A percentile compares a stretch with the other conserved stretches of the same genome.
Conservation (phyloP, 2,113 vertebrate species). For the Xenotilapia leptura region DNA sequence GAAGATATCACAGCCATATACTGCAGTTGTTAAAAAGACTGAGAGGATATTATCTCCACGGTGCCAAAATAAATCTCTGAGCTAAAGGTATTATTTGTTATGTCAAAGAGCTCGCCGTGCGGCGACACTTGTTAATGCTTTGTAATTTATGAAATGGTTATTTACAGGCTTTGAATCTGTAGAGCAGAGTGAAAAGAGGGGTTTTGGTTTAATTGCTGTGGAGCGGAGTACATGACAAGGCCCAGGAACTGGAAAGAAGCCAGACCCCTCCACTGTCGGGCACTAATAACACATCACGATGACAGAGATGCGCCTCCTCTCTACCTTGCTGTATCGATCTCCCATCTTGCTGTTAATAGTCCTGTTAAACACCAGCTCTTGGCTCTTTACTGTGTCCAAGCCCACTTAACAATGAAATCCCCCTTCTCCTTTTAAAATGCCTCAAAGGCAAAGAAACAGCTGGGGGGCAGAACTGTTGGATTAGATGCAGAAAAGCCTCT, state of each 20-base stretch:
- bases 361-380: constrained; percentile 79
- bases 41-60: not conserved
- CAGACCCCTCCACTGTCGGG: constrained; percentile 67
- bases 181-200: not conserved
- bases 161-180: constrained; percentile 40
- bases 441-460: constrained; percentile 16
- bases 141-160: constrained; percentile 55
- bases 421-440: constrained; percentile 44
- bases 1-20: not conserved
- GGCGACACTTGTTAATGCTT: constrained; percentile 29
- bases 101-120: constrained; percentile 21
- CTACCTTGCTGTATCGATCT: constrained; percentile 78
- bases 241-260: constrained; percentile 57
- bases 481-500: not conserved
- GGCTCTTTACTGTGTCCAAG: constrained; percentile 81
- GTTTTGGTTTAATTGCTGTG: constrained; percentile 57
- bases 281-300: constrained; percentile 76
- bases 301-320: constrained; percentile 75
- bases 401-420: constrained; percentile 81
- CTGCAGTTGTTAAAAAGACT: constrained; percentile 1
- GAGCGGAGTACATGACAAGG: constrained; percentile 57
- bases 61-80: constrained; percentile 31
- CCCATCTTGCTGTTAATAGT: constrained; percentile 81
- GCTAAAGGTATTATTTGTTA: constrained; percentile 36
- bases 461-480: not conserved